phyloP scores from a whole-genome alignment of 2,888 invertebrate species.

The Rotaria sp. region DNA sequence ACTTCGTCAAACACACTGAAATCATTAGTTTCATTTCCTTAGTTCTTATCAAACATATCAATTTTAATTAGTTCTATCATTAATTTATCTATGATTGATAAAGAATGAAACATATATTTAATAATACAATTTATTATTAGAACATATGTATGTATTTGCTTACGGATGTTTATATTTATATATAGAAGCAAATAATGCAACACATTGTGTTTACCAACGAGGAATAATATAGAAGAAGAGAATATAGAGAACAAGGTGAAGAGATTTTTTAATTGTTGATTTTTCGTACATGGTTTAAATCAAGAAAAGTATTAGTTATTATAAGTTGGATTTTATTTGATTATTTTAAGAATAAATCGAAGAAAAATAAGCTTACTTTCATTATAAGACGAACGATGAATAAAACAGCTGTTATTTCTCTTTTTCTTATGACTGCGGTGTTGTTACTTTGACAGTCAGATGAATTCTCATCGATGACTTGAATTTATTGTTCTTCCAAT shows the following conservation, averaged over 20 bases:
- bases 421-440: not conserved
- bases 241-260: no score
- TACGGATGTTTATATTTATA: no score
- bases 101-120: no score
- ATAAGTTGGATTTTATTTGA: not conserved
- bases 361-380: not conserved
- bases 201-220: no score
- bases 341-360: not conserved
- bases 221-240: no score
- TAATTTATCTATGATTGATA: not conserved
- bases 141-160: not conserved
- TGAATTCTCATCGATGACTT: not conserved
- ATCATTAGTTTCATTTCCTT: not conserved
- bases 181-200: no score
- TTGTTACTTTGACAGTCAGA: not conserved
- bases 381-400: not conserved
- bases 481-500: not conserved
- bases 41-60: not conserved
- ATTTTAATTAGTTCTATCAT: not conserved
- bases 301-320: not conserved
- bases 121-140: not conserved
- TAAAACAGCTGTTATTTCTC: not conserved
- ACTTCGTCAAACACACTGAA: not conserved
- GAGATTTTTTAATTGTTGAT: no score
- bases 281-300: no score